phyloP scores from a whole-genome alignment of 1,140 invertebrate species.

The Drosophila grimshawi region DNA sequence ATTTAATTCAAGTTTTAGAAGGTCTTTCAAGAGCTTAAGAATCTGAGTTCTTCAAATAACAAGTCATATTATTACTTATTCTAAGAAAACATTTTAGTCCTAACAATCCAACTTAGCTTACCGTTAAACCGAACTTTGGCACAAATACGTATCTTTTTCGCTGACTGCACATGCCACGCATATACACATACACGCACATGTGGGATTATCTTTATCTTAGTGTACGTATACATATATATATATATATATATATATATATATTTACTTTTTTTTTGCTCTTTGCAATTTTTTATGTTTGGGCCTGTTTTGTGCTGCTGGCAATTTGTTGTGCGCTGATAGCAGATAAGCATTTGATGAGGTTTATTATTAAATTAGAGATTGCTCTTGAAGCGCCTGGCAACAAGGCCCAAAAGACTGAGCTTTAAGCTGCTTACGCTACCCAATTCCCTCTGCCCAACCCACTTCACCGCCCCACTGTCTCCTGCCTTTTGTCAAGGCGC shows the following conservation, averaged over 20 bases:
- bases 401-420: constrained; percentile 8
- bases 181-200: constrained; percentile 20
- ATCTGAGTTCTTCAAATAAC: too few relatives aligned
- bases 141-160: neutral
- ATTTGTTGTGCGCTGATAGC: constrained; percentile 77
- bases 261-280: constrained; percentile 23
- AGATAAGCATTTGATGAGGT: constrained; percentile 82
- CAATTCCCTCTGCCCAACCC: constrained; percentile 17
- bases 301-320: constrained; percentile 54
- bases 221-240: neutral
- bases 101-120: too few relatives aligned
- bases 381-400: constrained; percentile 30
- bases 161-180: neutral
- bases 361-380: constrained; percentile 69
- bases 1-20: too few relatives aligned
- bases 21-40: too few relatives aligned
- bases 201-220: constrained; percentile 58
- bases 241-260: neutral
- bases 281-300: constrained; percentile 33
- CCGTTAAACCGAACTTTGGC: too few relatives aligned
- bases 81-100: too few relatives aligned
- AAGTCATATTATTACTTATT: too few relatives aligned
- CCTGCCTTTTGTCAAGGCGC: neutral
- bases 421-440: constrained; percentile 64
- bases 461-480: too few relatives aligned